Evolutionary conservation across 2,113 vertebrate genomes (phyloP).

Genomic region (Acinonyx jubatus): DNA sequence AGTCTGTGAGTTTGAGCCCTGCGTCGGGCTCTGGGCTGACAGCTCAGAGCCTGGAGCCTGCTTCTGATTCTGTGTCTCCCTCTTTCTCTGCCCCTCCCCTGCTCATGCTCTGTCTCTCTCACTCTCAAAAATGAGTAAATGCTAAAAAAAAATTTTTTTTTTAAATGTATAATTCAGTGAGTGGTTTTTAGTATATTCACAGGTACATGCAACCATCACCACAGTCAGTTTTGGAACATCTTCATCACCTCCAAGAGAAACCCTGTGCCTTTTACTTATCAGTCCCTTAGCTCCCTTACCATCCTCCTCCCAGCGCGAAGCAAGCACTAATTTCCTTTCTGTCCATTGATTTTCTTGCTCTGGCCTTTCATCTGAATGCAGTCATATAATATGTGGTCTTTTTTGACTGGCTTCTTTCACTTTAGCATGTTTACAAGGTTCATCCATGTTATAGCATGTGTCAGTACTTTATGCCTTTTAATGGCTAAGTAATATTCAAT

Average conservation of each 20-base stretch:
- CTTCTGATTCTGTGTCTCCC: too few species aligned
- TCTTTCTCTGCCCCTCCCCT: too few species aligned
- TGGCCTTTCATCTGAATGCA: neutral
- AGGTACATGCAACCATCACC: neutral
- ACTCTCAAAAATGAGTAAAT: too few species aligned
- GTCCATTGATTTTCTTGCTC: neutral
- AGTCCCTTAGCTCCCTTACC: neutral
- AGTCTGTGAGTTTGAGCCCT: too few species aligned
- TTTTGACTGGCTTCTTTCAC: neutral
- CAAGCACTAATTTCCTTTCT: neutral
- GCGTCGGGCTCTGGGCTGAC: too few species aligned
- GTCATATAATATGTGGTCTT: neutral
- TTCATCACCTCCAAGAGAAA: neutral
- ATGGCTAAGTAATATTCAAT: conserved; percentile 13
- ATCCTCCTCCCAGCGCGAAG: neutral
- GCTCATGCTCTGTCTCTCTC: too few species aligned
- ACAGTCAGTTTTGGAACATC: neutral
- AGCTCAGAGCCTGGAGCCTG: too few species aligned
- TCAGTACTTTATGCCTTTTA: neutral
- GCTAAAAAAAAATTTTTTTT: too few species aligned
- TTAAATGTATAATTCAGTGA: neutral
- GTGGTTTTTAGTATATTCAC: neutral
- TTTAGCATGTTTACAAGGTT: neutral
- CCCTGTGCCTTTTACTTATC: neutral
- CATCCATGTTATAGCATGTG: neutral